A percentile compares a stretch with the other conserved stretches of the same genome.
phyloP scores from a whole-genome alignment of 2,888 invertebrate genomes.

The Cremastinae sp. region DNA sequence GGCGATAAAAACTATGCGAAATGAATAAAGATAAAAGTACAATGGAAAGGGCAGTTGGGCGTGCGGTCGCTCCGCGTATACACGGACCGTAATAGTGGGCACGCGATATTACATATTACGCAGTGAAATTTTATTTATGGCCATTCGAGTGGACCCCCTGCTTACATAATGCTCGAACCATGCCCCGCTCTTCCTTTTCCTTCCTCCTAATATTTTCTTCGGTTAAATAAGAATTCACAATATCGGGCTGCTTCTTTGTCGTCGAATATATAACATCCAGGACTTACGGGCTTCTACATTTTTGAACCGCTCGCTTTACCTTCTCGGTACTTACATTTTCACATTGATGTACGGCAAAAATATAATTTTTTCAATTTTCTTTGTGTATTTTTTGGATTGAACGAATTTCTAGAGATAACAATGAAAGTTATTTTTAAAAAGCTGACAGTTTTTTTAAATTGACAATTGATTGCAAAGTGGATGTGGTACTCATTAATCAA shows the following conservation, averaged over 20 bases:
- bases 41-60: slow-evolving; percentile 59
- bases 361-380: not conserved
- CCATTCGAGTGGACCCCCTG: slow-evolving; percentile 59
- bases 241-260: slow-evolving; percentile 57
- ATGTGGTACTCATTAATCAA: no score
- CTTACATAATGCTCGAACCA: slow-evolving; percentile 37
- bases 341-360: not conserved
- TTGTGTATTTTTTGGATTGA: not conserved
- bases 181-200: slow-evolving; percentile 74
- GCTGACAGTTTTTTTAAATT: no score
- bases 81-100: slow-evolving; percentile 49
- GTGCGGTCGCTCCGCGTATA: slow-evolving; percentile 40
- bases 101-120: slow-evolving; percentile 74
- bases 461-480: no score
- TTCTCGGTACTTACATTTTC: not conserved
- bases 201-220: slow-evolving; percentile 76
- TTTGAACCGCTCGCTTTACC: not conserved
- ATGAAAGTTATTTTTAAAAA: no score
- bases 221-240: slow-evolving; percentile 76
- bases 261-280: slow-evolving; percentile 41
- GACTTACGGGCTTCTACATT: slow-evolving; percentile 13
- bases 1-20: slow-evolving; percentile 73
- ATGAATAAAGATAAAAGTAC: slow-evolving; percentile 74
- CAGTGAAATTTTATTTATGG: slow-evolving; percentile 74
- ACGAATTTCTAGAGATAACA: not conserved